Base-by-base conservation (phyloP, 2,888 invertebrate genomes). In the Carpatolechia fugitivella region DNA sequence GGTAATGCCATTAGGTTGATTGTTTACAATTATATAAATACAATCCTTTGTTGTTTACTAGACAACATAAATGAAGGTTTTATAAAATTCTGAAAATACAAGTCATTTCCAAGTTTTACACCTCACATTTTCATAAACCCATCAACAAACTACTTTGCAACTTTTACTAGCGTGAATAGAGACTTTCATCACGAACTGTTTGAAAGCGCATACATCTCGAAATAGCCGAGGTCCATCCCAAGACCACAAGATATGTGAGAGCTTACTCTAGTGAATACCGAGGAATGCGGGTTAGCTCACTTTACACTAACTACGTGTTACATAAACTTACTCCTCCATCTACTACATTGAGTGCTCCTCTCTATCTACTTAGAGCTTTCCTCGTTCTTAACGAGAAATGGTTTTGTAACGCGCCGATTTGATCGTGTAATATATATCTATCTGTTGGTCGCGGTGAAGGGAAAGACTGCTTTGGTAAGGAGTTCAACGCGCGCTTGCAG, bases 401-500 rank as follows among this genome's bases (percentile, higher is more conserved):
- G 24, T 44, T 8, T 1, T 5, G n/a, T 4, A 1, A 24, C 1
- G 5, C 24, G 7, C 4, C 24, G 29, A 44, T 1, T 3, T 8
- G 3, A 8, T 24, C 24, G 20, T 13, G 11, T 44, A 44, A 5
- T n/a, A 24, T 40, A n/a, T n/a, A n/a, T n/a, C n/a, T 44, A 24
- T 44, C 44, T 24, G 16, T 35, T 8, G 11, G 6, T 24, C 24
- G 10, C 38, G 16, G 52, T 52, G 6, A 5, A 52, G 16, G 14
- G 5, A n/a, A 52, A 44, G 69, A 70, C 72, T 63, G 80, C 80
- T 80, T 81, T 82, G 74, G 61, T 79, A 79, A 79, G 80, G 86
- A 87, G 80, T 86, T 88, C 85, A 86, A 86, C 84, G 85, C 78
- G 85, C 80, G 80, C 73, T 63, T 63, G 64, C 63, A 61, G 60